phyloP scores from a whole-genome alignment of 2,888 invertebrate genomes.

The Dynastes tityus region DNA sequence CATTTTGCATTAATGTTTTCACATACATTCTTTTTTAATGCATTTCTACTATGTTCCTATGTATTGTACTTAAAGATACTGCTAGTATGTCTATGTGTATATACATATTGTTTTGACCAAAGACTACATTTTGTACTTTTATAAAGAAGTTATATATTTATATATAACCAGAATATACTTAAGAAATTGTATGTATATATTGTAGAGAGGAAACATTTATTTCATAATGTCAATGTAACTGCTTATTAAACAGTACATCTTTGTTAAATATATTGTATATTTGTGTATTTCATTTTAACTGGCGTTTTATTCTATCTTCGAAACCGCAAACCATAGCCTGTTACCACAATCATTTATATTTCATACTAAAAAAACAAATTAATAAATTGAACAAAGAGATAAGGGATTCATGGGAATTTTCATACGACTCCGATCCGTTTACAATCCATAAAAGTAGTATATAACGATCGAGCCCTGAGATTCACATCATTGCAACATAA shows the following conservation, averaged over 20 bases:
- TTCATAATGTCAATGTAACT: conserved; percentile 23
- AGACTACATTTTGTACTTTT: conserved; percentile 46
- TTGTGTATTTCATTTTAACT: conserved; percentile 21
- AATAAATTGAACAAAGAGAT: no score
- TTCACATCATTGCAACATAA: no score
- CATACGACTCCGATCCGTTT: no score
- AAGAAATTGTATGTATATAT: conserved; percentile 43
- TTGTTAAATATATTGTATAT: conserved; percentile 41
- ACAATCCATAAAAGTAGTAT: no score
- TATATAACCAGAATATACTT: conserved; percentile 32
- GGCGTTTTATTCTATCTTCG: conserved; percentile 3
- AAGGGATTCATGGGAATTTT: no score
- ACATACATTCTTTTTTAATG: conserved; percentile 8
- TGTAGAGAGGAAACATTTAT: conserved; percentile 17
- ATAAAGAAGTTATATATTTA: conserved; percentile 30
- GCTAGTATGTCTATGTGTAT: conserved; percentile 4
- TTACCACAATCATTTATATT: no score
- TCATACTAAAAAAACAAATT: no score
- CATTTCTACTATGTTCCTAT: conserved; percentile 35
- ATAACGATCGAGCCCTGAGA: no score
- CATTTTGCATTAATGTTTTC: not conserved
- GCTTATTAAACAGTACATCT: conserved; percentile 34
- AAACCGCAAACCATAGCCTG: no score
- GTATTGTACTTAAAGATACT: conserved; percentile 40
- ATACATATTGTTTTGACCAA: conserved; percentile 36